phyloP scores from a whole-genome alignment of 2,888 invertebrate species.

The Ochropleura plecta region DNA sequence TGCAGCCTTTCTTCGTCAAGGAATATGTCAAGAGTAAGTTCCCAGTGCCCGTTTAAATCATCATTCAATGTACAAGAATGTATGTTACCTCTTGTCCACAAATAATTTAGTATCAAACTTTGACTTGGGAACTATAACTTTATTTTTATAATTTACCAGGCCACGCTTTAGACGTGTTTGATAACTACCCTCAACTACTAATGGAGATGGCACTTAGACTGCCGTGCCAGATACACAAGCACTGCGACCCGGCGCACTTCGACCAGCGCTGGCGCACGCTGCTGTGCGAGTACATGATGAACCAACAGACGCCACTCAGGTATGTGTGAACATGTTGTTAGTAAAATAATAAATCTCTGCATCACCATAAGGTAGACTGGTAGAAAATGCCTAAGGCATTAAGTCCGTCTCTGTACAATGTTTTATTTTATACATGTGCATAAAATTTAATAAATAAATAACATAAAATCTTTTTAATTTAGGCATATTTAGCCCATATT shows the following conservation, averaged over 20 bases:
- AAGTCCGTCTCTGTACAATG: no score
- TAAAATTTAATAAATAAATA: no score
- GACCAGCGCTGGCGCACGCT: constrained; percentile 94
- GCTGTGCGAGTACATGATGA: constrained; percentile 98
- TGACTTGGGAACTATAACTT: not conserved
- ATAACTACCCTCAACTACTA: constrained; percentile 97
- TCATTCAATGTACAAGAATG: not conserved
- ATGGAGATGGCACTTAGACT: constrained; percentile 98
- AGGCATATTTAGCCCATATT: no score
- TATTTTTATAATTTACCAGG: constrained; percentile 79
- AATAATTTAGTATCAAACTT: not conserved
- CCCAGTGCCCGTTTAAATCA: not conserved
- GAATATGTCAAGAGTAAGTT: constrained; percentile 95
- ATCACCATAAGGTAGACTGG: no score
- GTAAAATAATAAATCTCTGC: no score
- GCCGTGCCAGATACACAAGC: constrained; percentile 97
- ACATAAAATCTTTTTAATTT: no score
- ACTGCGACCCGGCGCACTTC: constrained; percentile 92
- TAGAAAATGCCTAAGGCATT: no score
- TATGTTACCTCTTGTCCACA: not conserved
- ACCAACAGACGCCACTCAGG: constrained; percentile 96
- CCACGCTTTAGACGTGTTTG: constrained; percentile 97
- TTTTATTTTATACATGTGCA: no score
- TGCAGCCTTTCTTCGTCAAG: constrained; percentile 98
- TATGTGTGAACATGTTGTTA: constrained; percentile 55